Percentiles rank a stretch among this genome's conserved stretches.
phyloP scores from a whole-genome alignment of 2,113 vertebrate species.

The Trichomycterus rosablanca region DNA sequence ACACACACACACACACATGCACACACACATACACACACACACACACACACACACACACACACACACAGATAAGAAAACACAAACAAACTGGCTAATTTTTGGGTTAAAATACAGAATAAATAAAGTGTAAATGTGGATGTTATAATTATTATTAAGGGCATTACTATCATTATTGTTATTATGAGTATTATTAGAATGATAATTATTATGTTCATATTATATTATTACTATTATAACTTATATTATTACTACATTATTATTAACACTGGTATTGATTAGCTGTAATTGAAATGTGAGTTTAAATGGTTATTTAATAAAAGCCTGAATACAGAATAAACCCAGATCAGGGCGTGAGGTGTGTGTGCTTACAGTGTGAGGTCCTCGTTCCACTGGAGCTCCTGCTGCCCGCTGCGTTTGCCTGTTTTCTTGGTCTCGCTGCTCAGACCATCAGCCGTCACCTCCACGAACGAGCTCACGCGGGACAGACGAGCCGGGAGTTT shows the following conservation, averaged over 20 bases:
- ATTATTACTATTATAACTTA: too few species aligned
- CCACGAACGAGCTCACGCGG: constrained; percentile 86
- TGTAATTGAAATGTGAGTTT: too few species aligned
- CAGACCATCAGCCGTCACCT: constrained; percentile 84
- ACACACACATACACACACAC: constrained; percentile 4
- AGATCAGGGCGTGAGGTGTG: background rate
- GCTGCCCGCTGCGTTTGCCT: constrained; percentile 82
- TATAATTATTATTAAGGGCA: too few species aligned
- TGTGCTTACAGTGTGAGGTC: constrained; percentile 76
- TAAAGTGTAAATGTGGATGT: too few species aligned
- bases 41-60: background rate
- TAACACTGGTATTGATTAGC: too few species aligned
- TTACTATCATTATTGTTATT: too few species aligned
- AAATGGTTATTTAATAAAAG: too few species aligned
- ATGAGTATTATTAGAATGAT: too few species aligned
- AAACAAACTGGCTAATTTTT: background rate
- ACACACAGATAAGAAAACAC: background rate
- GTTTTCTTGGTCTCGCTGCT: constrained; percentile 90
- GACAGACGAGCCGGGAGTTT: constrained; percentile 76
- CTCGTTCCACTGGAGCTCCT: constrained; percentile 92
- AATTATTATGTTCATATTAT: too few species aligned
- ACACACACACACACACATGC: background rate
- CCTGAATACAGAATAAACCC: too few species aligned
- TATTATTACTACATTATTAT: too few species aligned
- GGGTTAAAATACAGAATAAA: too few species aligned